Evolutionary conservation across 2,888 invertebrate genomes (phyloP).

Genomic region (Hanleya hanleyi): DNA sequence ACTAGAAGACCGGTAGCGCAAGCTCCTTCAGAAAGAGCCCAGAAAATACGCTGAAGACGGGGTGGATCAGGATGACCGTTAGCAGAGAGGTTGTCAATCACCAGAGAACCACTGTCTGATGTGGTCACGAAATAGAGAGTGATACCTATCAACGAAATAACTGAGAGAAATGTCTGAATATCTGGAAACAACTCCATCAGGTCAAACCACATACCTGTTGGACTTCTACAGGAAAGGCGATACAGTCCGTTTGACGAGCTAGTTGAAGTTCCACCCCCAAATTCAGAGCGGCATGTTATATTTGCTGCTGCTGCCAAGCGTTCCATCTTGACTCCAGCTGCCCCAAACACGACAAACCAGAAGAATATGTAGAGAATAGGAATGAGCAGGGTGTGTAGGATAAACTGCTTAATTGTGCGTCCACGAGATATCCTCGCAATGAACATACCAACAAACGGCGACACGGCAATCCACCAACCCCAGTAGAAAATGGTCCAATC

Average conservation of each 20-base stretch:
- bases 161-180: not conserved
- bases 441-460: constrained; percentile 34
- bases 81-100: not conserved
- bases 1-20: not conserved
- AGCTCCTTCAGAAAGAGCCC: not conserved
- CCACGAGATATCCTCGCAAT: constrained; percentile 31
- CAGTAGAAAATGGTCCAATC: constrained; percentile 33
- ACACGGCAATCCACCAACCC: constrained; percentile 40
- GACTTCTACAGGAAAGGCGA: too few species aligned
- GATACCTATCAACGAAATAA: not conserved
- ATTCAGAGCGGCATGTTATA: too few species aligned
- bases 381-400: not conserved
- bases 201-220: too few species aligned
- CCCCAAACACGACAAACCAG: not conserved
- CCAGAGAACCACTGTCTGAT: not conserved
- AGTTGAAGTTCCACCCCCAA: not conserved
- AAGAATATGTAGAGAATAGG: not conserved
- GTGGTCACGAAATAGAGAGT: not conserved
- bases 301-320: too few species aligned
- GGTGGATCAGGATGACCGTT: not conserved
- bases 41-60: not conserved
- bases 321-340: not conserved
- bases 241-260: not conserved
- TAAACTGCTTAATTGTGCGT: constrained; percentile 17
- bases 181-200: too few species aligned